Percentiles rank a stretch among this genome's conserved stretches.
phyloP scores from a whole-genome alignment of 2,113 vertebrate species.

The Myotis yumanensis region DNA sequence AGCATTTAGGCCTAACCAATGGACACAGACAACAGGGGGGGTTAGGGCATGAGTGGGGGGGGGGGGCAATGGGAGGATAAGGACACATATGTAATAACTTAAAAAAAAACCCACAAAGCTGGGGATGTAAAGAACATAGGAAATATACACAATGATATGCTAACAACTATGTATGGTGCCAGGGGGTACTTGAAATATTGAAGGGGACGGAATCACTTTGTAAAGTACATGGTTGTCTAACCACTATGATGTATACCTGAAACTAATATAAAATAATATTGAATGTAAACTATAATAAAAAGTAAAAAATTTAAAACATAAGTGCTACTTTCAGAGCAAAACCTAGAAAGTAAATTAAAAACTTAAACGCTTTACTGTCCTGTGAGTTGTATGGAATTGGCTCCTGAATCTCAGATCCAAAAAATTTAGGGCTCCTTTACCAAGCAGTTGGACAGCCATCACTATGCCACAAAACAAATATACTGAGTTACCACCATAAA shows the following conservation, averaged over 20 bases:
- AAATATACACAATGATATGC: neutral
- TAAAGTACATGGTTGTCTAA: neutral
- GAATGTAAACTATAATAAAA: neutral
- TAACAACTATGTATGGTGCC: neutral
- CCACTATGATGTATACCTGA: no score
- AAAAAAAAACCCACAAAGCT: neutral
- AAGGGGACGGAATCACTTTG: neutral
- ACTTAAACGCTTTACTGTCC: neutral
- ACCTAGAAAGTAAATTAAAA: neutral
- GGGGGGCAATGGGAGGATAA: no score
- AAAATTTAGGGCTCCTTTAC: neutral
- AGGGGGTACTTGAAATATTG: neutral
- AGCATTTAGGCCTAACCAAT: no score
- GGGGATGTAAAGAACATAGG: neutral
- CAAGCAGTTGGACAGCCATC: neutral
- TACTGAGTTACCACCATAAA: conserved; percentile 94
- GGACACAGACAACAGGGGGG: no score
- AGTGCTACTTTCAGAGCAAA: neutral
- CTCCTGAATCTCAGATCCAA: neutral
- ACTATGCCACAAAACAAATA: conserved; percentile 93
- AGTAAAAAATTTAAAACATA: neutral
- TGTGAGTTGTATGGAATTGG: no score
- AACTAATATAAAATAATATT: neutral
- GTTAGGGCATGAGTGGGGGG: no score
- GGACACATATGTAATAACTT: no score